Evolutionary conservation across 2,113 vertebrate species (phyloP).

Genomic region (Centropus bengalensis): DNA sequence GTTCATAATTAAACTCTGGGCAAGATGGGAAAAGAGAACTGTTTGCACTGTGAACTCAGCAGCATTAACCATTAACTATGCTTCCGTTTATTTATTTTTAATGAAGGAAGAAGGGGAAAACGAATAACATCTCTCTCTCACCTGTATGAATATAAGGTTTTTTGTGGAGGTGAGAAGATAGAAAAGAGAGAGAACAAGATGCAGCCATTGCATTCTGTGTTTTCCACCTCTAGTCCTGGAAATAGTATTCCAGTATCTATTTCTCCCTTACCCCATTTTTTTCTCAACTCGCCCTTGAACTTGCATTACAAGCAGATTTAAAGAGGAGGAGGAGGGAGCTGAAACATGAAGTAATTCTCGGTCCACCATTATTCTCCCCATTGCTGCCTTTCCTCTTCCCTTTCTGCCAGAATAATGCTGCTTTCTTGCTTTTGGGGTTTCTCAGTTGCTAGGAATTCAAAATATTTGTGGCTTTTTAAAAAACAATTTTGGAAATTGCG

Average conservation of each 20-base stretch:
- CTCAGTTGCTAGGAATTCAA: conserved; percentile 67
- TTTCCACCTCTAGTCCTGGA: not conserved
- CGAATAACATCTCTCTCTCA: not conserved
- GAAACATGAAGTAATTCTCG: not conserved
- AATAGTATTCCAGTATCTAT: not conserved
- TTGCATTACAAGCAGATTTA: not conserved
- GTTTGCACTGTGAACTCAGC: conserved; percentile 13
- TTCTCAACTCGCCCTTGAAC: not conserved
- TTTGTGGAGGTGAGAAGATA: not conserved
- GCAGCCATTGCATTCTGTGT: not conserved
- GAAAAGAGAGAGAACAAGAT: not conserved
- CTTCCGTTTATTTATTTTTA: not conserved
- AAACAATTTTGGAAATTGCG: conserved; percentile 52
- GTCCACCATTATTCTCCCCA: not conserved
- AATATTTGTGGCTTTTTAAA: conserved; percentile 60
- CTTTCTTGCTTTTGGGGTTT: conserved; percentile 52
- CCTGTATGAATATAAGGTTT: not conserved
- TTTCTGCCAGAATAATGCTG: conserved; percentile 36
- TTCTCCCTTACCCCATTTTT: not conserved
- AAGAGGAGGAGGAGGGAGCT: not conserved
- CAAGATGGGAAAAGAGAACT: conserved; percentile 22
- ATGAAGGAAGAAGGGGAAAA: not conserved
- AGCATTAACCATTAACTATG: conserved; percentile 47
- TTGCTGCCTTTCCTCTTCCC: not conserved
- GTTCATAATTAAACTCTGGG: conserved; percentile 31